These are phyloP conservation scores for Ferrisia virgata DNA, from an alignment of 2,888 invertebrate species.

Conservation along the genomic window DNA sequence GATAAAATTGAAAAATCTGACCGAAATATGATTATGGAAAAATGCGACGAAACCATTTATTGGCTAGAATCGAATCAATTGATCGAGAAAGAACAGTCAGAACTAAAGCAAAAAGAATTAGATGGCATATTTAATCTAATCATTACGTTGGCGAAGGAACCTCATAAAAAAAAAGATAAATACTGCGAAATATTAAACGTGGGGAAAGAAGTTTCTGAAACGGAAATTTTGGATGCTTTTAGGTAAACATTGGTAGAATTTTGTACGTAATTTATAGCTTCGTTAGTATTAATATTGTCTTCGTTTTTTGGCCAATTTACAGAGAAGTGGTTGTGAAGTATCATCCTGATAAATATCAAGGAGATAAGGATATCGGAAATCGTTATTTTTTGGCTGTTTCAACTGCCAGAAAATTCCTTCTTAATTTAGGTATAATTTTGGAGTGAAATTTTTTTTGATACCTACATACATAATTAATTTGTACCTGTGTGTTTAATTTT, in stretches of 20 bases:
- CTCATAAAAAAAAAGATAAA: neutral
- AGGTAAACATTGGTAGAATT: too few relatives aligned
- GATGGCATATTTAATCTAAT: neutral
- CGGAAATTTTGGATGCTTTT: too few relatives aligned
- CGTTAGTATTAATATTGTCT: too few relatives aligned
- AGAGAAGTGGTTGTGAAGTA: neutral
- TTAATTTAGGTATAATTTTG: too few relatives aligned
- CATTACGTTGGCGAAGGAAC: neutral
- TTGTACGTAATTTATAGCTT: too few relatives aligned
- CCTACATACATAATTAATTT: too few relatives aligned
- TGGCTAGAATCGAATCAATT: neutral
- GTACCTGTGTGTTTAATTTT: conserved; percentile 59
- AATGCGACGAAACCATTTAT: neutral
- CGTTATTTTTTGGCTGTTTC: neutral
- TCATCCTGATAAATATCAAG: neutral
- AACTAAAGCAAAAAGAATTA: neutral
- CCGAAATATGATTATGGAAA: conserved; percentile 55
- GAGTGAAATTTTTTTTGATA: too few relatives aligned
- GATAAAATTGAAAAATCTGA: neutral
- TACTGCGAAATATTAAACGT: too few relatives aligned
- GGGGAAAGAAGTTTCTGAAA: too few relatives aligned
- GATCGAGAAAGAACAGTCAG: neutral
- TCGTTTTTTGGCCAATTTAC: too few relatives aligned
- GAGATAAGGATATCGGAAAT: neutral
- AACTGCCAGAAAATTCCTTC: too few relatives aligned